Evolutionary conservation across 2,113 vertebrate genomes (phyloP).

Genomic region (Manacus vitellinus): DNA sequence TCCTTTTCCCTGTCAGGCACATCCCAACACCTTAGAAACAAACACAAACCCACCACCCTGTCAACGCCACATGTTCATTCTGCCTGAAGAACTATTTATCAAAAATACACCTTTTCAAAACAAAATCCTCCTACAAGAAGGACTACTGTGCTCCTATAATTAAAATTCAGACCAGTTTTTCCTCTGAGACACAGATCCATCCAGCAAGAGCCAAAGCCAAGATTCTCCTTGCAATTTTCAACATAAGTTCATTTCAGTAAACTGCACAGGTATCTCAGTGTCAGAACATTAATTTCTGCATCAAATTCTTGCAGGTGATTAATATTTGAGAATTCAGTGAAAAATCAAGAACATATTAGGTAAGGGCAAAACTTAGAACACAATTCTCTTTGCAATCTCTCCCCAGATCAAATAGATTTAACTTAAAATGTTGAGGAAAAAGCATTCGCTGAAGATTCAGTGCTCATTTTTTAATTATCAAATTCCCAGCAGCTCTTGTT

Average conservation of each 20-base stretch:
- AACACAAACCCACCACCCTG: neutral
- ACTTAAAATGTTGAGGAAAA: neutral
- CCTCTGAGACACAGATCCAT: neutral
- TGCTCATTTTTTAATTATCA: neutral
- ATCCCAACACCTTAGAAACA: neutral
- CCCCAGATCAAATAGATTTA: neutral
- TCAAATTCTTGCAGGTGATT: neutral
- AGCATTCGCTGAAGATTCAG: neutral
- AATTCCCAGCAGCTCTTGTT: neutral
- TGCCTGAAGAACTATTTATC: neutral
- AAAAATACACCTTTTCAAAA: neutral
- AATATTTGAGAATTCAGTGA: neutral
- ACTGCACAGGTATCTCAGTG: neutral
- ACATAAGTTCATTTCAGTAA: neutral
- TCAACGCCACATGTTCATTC: rapidly evolving
- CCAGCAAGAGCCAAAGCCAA: neutral
- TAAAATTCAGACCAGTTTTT: neutral
- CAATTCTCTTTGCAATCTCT: neutral
- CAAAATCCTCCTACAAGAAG: neutral
- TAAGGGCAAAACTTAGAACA: neutral
- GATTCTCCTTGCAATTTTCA: neutral
- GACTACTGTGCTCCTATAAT: neutral
- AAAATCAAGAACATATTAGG: neutral
- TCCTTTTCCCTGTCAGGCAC: neutral
- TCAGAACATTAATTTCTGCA: neutral